Evolutionary conservation across 2,888 invertebrate genomes (phyloP), one percentile per base, ranked within the genome.

Genomic region (Sphecodes monilicornis): DNA sequence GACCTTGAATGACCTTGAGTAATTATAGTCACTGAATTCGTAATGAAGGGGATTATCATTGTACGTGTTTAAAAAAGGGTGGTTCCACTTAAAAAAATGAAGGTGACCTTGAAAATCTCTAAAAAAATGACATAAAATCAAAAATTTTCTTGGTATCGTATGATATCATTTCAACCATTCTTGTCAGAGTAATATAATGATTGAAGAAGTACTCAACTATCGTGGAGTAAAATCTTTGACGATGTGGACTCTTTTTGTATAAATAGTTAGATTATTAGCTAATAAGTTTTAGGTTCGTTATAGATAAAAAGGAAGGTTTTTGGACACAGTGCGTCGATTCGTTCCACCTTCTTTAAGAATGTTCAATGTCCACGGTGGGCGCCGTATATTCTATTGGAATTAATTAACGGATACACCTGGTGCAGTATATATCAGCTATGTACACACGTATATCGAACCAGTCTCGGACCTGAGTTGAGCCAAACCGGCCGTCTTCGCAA

Each of bases 371-470:
- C 41, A n/a, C 29, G 64, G 43, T n/a, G 13, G 16, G 26, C 46
- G 68, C 13, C 78, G 78, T 68, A 46, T 68, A 84, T 75, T 69
- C 57, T 72, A 78, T 69, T 41, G 74, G 70, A 80, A 85, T 85
- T 85, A 85, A 85, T 84, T 84, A 85, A 74, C 78, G 64, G 84
- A 29, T 70, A 84, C 79, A 72, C 79, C 75, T 84, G 69, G 68
- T 76, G 85, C 66, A 39, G 29, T 54, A 73, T 60, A 39, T 69
- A 60, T 75, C 75, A 57, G 73, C 64, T 79, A 29, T 54, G 70
- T 46, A 64, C 68, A 54, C 70, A 46, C 64, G n/a, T 68, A 36
- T n/a, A 83, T 60, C 60, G 68, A 76, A 66, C 80, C 57, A 54
- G 39, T 75, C 64, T 71, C 39, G 46, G 64, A 32, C 29, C 43